A percentile compares a stretch with the other conserved stretches of the same genome.
Evolutionary conservation across 2,797 vertebrate species (phyloP).

Genomic region (Anableps anableps): DNA sequence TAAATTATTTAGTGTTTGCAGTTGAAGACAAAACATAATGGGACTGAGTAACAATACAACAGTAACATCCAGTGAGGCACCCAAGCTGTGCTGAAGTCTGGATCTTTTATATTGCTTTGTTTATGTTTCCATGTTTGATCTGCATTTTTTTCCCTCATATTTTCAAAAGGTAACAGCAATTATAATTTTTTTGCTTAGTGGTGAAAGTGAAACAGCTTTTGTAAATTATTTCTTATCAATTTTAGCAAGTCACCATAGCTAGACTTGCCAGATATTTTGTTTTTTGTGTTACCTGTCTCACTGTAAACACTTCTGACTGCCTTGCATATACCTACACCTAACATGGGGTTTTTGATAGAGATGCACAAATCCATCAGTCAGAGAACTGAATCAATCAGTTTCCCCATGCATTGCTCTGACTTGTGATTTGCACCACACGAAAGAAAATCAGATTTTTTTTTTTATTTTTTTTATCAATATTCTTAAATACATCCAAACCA

Average conservation of each 20-base stretch:
- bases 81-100: neutral
- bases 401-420: neutral
- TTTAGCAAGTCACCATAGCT: neutral
- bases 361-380: neutral
- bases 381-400: neutral
- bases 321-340: neutral
- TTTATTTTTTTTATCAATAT: neutral
- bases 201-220: neutral
- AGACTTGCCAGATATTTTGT: neutral
- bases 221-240: neutral
- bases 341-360: neutral
- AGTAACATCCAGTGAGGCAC: neutral
- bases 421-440: neutral
- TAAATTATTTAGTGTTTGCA: neutral
- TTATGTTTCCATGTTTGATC: neutral
- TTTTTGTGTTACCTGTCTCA: neutral
- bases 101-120: neutral
- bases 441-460: neutral
- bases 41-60: neutral
- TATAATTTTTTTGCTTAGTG: neutral
- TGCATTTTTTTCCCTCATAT: neutral
- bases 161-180: neutral
- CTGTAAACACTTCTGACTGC: neutral
- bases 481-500: neutral
- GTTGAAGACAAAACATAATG: neutral